Evolutionary conservation across 2,797 vertebrate genomes (phyloP).

Genomic region (Melanotaenia parkinsoni): DNA sequence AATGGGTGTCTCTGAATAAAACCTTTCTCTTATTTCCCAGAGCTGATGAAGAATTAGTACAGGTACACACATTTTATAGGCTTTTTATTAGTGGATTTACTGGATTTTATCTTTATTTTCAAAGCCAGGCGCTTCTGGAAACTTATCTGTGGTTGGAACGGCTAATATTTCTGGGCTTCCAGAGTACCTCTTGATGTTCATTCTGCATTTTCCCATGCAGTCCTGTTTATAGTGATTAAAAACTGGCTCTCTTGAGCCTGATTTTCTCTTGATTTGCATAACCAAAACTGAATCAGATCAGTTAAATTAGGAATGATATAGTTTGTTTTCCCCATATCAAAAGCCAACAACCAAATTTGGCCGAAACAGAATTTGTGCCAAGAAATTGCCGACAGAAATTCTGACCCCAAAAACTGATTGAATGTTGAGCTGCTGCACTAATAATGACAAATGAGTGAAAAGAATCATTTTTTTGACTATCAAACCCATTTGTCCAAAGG

Average conservation of each 20-base stretch:
- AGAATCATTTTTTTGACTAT: slow-evolving; percentile 18
- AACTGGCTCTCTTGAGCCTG: not conserved
- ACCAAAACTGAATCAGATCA: not conserved
- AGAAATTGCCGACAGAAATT: slow-evolving; percentile 32
- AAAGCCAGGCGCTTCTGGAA: not conserved
- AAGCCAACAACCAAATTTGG: slow-evolving; percentile 4
- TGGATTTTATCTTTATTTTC: not conserved
- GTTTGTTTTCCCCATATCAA: not conserved
- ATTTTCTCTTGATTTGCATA: not conserved
- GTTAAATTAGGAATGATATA: not conserved
- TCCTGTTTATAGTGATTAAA: not conserved
- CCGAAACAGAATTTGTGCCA: slow-evolving; percentile 12
- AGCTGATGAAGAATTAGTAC: not conserved
- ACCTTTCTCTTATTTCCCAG: not conserved
- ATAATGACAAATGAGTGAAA: slow-evolving; percentile 46
- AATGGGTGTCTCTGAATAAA: not conserved
- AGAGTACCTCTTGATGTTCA: not conserved
- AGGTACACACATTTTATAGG: not conserved
- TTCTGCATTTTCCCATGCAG: not conserved
- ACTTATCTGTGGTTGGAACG: not conserved
- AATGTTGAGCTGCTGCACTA: slow-evolving; percentile 15
- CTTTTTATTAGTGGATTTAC: not conserved
- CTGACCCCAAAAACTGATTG: slow-evolving; percentile 28
- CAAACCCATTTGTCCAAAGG: slow-evolving; percentile 23
- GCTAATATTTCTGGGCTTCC: not conserved